Conservation (phyloP, 2,113 vertebrate species). For the Stomatorhinus ivindoensis region DNA sequence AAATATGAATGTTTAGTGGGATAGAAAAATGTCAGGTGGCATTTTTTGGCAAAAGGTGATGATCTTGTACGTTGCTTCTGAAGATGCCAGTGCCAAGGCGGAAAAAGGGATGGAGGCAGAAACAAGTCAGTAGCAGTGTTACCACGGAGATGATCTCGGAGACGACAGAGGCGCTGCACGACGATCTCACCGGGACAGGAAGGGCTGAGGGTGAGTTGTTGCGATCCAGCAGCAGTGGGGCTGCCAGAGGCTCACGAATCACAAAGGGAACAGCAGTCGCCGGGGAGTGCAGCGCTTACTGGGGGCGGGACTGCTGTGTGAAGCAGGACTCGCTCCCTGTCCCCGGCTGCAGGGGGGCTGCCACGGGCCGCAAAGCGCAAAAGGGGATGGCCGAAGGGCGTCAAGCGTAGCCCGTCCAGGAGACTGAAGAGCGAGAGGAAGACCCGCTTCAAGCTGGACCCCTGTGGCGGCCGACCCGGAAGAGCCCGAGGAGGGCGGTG, state of each 20-base stretch:
- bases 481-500: conserved; percentile 63
- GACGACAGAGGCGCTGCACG: conserved; percentile 89
- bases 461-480: conserved; percentile 82
- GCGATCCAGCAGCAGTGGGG: conserved; percentile 58
- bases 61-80: conserved; percentile 53
- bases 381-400: conserved; percentile 89
- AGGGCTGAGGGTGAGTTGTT: conserved; percentile 34
- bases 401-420: conserved; percentile 83
- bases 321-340: background rate
- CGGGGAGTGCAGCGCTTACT: conserved; percentile 1
- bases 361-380: conserved; percentile 74
- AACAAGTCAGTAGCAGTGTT: conserved; percentile 90
- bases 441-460: conserved; percentile 92
- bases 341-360: conserved; percentile 47
- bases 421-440: conserved; percentile 82
- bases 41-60: background rate
- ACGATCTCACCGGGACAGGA: conserved; percentile 63
- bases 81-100: conserved; percentile 72
- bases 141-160: conserved; percentile 97
- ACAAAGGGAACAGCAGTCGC: conserved; percentile 47
- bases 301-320: background rate
- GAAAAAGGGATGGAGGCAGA: conserved; percentile 86
- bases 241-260: conserved; percentile 62
- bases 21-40: background rate
- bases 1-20: background rate